phyloP scores from a whole-genome alignment of 2,888 invertebrate species.

The Drosophila macrothrix region DNA sequence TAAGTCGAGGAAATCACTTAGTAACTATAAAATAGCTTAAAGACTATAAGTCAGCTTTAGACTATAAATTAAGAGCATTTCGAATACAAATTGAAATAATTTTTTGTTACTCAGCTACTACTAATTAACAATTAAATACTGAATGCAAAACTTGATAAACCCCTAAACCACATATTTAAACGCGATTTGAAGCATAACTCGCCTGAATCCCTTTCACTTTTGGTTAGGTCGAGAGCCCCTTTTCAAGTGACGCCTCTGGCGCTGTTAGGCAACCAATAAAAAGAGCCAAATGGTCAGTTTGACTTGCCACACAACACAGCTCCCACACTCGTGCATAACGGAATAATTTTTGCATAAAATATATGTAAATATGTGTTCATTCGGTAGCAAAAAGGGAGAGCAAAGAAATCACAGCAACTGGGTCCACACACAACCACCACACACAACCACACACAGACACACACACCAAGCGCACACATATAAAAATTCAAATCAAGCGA shows the following conservation, averaged over 20 bases:
- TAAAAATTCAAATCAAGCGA: constrained; percentile 80
- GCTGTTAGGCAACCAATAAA: constrained; percentile 72
- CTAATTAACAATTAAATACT: too few species aligned
- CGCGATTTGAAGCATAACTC: too few species aligned
- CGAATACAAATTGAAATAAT: too few species aligned
- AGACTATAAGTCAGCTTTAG: too few species aligned
- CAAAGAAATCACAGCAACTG: constrained; percentile 74
- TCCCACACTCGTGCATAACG: constrained; percentile 80
- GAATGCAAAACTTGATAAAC: too few species aligned
- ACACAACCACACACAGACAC: constrained; percentile 12
- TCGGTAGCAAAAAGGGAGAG: constrained; percentile 49
- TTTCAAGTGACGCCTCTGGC: constrained; percentile 49
- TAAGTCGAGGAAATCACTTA: too few species aligned
- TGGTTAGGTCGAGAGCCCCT: not conserved
- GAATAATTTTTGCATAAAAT: constrained; percentile 84
- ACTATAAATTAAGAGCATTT: too few species aligned
- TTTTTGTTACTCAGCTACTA: too few species aligned
- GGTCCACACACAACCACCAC: constrained; percentile 43
- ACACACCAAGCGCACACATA: constrained; percentile 38
- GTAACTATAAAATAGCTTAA: too few species aligned
- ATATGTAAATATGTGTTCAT: constrained; percentile 82
- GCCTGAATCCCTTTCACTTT: too few species aligned
- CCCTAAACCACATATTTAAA: too few species aligned
- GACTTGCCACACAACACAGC: constrained; percentile 59
- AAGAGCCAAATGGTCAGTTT: constrained; percentile 79